These are phyloP conservation scores for Dasysyrphus tricinctus DNA, from an alignment of 2,888 invertebrate genomes.

Conservation along the genomic window DNA sequence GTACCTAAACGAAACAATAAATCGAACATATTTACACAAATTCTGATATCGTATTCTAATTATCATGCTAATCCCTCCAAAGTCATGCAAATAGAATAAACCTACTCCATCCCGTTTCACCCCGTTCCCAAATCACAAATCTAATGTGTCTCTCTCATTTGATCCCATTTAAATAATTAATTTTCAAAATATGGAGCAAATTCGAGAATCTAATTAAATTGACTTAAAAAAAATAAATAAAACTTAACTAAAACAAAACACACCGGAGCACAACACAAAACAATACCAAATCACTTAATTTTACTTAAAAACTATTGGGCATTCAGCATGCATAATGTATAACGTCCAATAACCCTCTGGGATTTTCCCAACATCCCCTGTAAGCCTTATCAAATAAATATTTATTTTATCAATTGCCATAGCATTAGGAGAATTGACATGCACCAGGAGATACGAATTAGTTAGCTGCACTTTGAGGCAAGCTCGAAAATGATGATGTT, in stretches of 20 bases:
- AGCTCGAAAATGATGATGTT: constrained; percentile 49
- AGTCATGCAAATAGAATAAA: constrained; percentile 53
- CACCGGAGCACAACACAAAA: constrained; percentile 21
- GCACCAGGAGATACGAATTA: constrained; percentile 30
- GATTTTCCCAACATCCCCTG: constrained; percentile 18
- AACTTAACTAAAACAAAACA: constrained; percentile 32
- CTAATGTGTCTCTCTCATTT: background rate
- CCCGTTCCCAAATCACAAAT: background rate
- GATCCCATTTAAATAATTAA: constrained; percentile 48
- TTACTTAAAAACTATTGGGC: constrained; percentile 58
- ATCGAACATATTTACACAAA: constrained; percentile 44
- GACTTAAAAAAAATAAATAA: constrained; percentile 53
- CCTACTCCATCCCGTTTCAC: background rate
- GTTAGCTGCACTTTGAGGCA: constrained; percentile 14
- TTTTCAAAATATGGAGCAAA: constrained; percentile 50
- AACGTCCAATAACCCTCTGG: constrained; percentile 3
- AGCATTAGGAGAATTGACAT: constrained; percentile 65
- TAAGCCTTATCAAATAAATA: constrained; percentile 63
- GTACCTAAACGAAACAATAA: constrained; percentile 58
- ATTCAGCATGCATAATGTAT: constrained; percentile 60
- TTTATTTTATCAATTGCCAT: constrained; percentile 71
- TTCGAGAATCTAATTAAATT: constrained; percentile 56
- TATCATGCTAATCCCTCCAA: constrained; percentile 64
- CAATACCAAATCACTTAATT: constrained; percentile 63
- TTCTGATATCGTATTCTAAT: constrained; percentile 46